These are phyloP conservation scores for Plutomurus gul DNA, from an alignment of 1,140 invertebrate species.

Conservation along the genomic window DNA sequence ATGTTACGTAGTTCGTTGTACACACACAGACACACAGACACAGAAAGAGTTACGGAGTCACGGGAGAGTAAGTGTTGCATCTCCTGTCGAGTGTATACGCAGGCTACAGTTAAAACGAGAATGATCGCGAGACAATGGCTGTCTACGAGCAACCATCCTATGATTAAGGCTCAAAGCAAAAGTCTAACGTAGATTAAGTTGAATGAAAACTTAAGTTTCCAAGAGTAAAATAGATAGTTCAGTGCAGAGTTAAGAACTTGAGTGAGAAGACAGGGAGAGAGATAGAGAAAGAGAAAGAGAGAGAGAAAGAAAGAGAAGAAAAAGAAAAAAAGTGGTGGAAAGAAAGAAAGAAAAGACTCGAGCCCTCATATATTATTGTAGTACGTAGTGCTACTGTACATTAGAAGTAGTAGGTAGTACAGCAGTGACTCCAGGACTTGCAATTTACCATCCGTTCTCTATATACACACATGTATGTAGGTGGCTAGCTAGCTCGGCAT, in stretches of 20 bases:
- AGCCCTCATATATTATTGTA: too few species aligned
- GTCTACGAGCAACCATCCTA: background rate
- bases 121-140: constrained; percentile 5
- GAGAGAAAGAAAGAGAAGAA: background rate
- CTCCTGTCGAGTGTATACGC: background rate
- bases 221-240: background rate
- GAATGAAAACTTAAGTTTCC: constrained; percentile 24
- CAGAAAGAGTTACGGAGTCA: too few species aligned
- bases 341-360: background rate
- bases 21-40: too few species aligned
- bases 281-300: background rate
- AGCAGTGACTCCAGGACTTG: background rate
- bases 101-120: background rate
- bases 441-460: background rate
- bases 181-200: constrained; percentile 9
- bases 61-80: too few species aligned
- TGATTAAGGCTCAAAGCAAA: constrained; percentile 1
- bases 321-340: background rate
- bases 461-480: too few species aligned
- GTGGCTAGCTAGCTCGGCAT: too few species aligned
- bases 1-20: too few species aligned
- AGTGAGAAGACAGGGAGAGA: background rate
- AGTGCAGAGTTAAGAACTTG: background rate
- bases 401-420: too few species aligned
- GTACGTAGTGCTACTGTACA: too few species aligned